Evolutionary conservation across 1,140 invertebrate genomes (phyloP).

Genomic region (Drosophila sp.): DNA sequence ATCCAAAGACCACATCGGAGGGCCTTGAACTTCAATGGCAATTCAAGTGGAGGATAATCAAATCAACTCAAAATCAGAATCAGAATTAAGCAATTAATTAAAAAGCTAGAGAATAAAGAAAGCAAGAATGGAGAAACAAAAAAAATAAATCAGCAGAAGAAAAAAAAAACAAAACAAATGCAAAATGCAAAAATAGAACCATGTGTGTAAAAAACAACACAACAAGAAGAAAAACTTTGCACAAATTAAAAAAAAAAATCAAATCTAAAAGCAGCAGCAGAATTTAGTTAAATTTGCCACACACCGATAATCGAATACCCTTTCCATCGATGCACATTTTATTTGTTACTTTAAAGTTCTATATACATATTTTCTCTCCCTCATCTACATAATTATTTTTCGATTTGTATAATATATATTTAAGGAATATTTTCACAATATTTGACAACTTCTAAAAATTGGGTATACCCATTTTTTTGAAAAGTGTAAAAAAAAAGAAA

Average conservation of each 20-base stretch:
- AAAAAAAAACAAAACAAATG: conserved; percentile 14
- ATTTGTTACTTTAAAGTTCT: no score
- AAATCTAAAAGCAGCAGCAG: neutral
- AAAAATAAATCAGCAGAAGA: neutral
- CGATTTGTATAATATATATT: no score
- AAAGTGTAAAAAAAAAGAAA: conserved; percentile 19
- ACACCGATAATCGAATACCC: neutral
- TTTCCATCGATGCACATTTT: neutral
- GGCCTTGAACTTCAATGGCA: conserved; percentile 9
- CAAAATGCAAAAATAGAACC: conserved; percentile 13
- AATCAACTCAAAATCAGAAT: conserved; percentile 9
- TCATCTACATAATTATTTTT: no score
- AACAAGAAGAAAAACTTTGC: conserved; percentile 46
- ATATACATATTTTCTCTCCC: no score
- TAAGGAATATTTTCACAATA: no score
- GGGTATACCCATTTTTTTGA: neutral
- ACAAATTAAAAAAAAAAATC: conserved; percentile 50
- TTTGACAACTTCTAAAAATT: no score
- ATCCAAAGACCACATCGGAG: neutral
- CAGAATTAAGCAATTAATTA: conserved; percentile 20
- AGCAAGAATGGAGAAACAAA: neutral
- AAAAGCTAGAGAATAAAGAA: neutral
- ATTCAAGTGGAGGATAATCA: conserved; percentile 5
- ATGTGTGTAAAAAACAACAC: conserved; percentile 43
- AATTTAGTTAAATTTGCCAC: neutral